Percentiles rank a stretch among this genome's conserved stretches.
Evolutionary conservation across 2,113 vertebrate species (phyloP).

Genomic region (Panthera uncia): DNA sequence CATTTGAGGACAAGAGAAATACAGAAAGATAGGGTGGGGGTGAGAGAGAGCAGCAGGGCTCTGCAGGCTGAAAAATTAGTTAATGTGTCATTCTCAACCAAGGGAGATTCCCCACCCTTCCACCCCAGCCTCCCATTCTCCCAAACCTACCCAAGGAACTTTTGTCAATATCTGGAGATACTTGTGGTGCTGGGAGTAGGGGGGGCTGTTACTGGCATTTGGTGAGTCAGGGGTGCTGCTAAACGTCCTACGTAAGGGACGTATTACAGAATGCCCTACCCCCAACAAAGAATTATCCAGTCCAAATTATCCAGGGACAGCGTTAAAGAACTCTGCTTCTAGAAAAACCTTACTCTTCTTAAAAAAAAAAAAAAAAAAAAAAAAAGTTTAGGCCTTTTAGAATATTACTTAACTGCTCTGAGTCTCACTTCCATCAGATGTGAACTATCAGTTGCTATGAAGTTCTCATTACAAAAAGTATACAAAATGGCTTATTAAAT

Average conservation of each 20-base stretch:
- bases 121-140: neutral
- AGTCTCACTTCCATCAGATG: neutral
- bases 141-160: rapidly evolving
- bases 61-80: neutral
- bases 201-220: neutral
- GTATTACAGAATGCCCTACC: rapidly evolving
- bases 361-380: neutral
- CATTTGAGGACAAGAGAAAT: neutral
- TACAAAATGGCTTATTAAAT: neutral
- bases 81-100: neutral
- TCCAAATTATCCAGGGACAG: neutral
- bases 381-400: neutral
- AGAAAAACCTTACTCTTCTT: neutral
- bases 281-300: neutral
- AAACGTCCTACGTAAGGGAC: too few relatives aligned
- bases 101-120: neutral
- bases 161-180: neutral
- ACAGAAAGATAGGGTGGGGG: neutral
- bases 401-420: neutral
- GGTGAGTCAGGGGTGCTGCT: neutral
- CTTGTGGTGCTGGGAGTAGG: neutral
- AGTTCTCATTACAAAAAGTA: neutral
- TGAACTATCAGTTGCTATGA: neutral
- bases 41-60: neutral
- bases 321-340: neutral